Conservation (phyloP, 2,797 vertebrate genomes). For the Semotilus atromaculatus region DNA sequence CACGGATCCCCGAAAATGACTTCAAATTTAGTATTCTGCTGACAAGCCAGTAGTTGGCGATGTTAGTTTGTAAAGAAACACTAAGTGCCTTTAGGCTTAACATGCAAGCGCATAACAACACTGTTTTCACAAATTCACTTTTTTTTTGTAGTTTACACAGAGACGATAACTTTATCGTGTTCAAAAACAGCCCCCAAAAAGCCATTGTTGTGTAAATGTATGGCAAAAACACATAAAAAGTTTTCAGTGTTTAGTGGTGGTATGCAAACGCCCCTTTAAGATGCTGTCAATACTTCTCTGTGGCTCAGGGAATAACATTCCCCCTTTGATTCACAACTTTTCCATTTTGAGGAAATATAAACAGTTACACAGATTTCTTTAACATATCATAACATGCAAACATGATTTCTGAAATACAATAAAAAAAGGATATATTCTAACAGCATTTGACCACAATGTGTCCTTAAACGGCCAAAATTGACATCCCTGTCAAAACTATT, state of each 20-base stretch:
- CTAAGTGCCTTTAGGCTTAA: background rate
- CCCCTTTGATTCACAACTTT: conserved; percentile 12
- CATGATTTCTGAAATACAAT: background rate
- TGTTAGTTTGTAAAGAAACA: background rate
- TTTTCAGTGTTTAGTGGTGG: background rate
- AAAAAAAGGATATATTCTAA: background rate
- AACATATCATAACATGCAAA: background rate
- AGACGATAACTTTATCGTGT: background rate
- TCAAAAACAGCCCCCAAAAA: background rate
- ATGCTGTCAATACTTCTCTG: conserved; percentile 26
- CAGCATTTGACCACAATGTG: background rate
- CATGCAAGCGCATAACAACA: rapidly evolving
- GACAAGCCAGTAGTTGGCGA: background rate
- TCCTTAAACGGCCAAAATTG: background rate
- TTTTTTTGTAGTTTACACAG: background rate
- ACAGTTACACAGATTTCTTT: background rate
- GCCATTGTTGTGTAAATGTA: background rate
- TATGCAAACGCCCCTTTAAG: background rate
- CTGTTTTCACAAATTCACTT: background rate
- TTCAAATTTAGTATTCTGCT: background rate
- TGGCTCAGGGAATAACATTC: conserved; percentile 27
- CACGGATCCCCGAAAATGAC: background rate
- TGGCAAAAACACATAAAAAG: background rate
- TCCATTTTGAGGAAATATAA: conserved; percentile 14
- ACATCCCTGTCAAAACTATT: conserved; percentile 33